Conservation (phyloP, 2,113 vertebrate genomes). For the Antechinus stuartii region DNA sequence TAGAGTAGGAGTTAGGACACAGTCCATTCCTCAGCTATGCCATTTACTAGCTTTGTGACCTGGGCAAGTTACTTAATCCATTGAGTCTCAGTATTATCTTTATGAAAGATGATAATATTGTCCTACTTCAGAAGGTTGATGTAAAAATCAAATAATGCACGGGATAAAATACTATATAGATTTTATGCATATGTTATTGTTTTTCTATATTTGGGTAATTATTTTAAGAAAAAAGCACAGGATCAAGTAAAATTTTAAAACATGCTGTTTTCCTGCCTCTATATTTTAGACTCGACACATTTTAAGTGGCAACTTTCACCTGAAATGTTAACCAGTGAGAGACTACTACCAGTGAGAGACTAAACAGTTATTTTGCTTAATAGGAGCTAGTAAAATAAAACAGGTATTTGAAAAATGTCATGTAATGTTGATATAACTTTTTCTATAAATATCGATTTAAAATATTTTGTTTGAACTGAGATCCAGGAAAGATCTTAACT, state of each 20-base stretch:
- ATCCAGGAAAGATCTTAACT: no score
- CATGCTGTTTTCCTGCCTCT: background rate
- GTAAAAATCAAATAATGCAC: background rate
- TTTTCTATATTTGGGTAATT: background rate
- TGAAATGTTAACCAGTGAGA: background rate
- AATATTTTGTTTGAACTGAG: background rate
- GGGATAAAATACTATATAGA: background rate
- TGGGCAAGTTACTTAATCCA: background rate
- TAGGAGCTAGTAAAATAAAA: background rate
- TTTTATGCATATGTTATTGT: background rate
- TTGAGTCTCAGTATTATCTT: background rate
- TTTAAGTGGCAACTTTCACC: background rate
- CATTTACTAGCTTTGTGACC: background rate
- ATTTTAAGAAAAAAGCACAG: constrained; percentile 5
- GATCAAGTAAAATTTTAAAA: background rate
- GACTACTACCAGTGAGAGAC: background rate
- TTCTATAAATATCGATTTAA: background rate
- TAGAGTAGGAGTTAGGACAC: background rate
- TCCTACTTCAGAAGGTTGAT: background rate
- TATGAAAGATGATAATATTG: background rate
- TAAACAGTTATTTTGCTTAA: background rate
- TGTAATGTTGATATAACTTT: background rate
- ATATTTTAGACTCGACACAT: background rate
- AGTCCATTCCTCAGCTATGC: background rate
- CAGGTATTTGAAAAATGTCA: background rate